phyloP scores from a whole-genome alignment of 2,888 invertebrate species.

The Gibbula magus region DNA sequence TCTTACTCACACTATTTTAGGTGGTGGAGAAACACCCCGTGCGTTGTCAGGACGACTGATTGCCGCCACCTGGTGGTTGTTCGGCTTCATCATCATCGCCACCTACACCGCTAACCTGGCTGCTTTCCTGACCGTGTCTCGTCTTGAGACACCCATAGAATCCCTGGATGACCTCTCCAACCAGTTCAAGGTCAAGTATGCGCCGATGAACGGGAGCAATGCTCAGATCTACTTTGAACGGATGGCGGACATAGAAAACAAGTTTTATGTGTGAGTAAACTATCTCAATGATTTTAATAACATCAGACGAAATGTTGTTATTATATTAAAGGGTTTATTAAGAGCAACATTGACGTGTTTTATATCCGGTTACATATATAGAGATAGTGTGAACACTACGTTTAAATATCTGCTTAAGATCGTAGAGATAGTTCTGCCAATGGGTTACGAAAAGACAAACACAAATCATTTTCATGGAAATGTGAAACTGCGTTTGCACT shows the following conservation, averaged over 20 bases:
- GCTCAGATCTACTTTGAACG: conserved; percentile 95
- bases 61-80: conserved; percentile 99
- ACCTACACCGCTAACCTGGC: conserved; percentile 99
- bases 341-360: too few species aligned
- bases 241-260: conserved; percentile 95
- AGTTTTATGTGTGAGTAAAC: conserved; percentile 90
- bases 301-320: too few species aligned
- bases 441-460: too few species aligned
- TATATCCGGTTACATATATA: too few species aligned
- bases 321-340: too few species aligned
- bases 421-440: too few species aligned
- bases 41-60: conserved; percentile 95
- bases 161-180: conserved; percentile 95
- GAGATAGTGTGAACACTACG: too few species aligned
- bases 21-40: conserved; percentile 78
- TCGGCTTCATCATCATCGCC: conserved; percentile 98
- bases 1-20: conserved; percentile 40
- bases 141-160: conserved; percentile 93
- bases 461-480: too few species aligned
- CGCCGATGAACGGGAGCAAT: conserved; percentile 90
- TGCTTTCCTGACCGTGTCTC: conserved; percentile 92
- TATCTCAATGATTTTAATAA: too few species aligned
- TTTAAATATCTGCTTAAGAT: too few species aligned
- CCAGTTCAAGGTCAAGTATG: conserved; percentile 96
- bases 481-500: too few species aligned